Base-by-base conservation (phyloP, 1,140 invertebrate species). In the Carposina sasakii region DNA sequence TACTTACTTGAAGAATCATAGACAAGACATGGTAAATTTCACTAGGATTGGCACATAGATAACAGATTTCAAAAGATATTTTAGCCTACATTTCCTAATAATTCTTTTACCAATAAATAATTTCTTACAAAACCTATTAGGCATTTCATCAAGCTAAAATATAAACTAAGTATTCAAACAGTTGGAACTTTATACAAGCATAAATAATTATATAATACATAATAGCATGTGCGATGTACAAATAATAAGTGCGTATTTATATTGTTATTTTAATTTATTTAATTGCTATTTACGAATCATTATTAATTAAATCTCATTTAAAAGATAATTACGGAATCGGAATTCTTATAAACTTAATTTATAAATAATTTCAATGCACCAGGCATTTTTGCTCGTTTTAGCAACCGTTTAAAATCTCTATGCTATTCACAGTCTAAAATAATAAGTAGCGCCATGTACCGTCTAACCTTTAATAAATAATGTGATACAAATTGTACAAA, bases 41-140 rank as follows among this genome's bases (percentile, higher is more conserved):
- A 59, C 67, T 75, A 73, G 52, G 44, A 60, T 79, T 79, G 71
- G 73, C 76, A 82, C 76, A 71, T 61, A 58, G 67, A 67, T 66
- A 66, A 64, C 54, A 71, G 61, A 59, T 62, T 62, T 57, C 39
- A 65, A 63, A 62, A 56, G 17, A 57, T 48, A n/a, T n/a, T n/a
- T n/a, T 60, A 71, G 58, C 57, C 61, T 68, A 66, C 19, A 47
- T 52, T 62, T 51, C 44, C 54, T 58, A 69, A 59, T 67, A 59
- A n/a, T n/a, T 60, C 53, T 63, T 60, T 60, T 67, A 53, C 52
- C 54, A 68, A 68, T 74, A 71, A 76, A 71, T 75, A 71, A 65
- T 59, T 62, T 46, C n/a, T n/a, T n/a, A n/a, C n/a, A n/a, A n/a
- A n/a, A n/a, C n/a, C n/a, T n/a, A n/a, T n/a, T n/a, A n/a, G n/a